Conservation (phyloP, 2,797 vertebrate species). For the Manis pentadactyla region DNA sequence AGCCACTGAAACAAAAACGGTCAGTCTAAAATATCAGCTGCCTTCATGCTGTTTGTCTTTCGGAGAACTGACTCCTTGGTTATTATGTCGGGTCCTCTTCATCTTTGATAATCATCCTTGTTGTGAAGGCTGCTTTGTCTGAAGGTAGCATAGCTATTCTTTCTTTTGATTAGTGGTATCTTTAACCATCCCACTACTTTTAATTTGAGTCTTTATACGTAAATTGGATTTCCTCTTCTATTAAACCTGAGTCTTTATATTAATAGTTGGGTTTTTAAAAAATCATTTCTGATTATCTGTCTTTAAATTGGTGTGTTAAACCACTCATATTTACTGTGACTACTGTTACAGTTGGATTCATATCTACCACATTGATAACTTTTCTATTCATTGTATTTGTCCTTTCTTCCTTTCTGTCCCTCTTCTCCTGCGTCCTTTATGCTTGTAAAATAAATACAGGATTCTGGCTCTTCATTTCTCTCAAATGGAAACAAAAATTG, state of each 20-base stretch:
- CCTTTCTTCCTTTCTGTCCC: fast-evolving
- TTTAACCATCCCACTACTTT: not conserved
- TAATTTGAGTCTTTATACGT: not conserved
- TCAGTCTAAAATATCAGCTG: not conserved
- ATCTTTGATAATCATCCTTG: not conserved
- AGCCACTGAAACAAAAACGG: not conserved
- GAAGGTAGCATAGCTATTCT: not conserved
- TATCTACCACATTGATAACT: not conserved
- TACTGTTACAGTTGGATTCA: not conserved
- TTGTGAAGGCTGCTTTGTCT: not conserved
- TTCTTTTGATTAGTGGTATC: not conserved
- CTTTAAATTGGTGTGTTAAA: not conserved
- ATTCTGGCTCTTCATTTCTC: not conserved
- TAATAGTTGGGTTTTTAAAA: not conserved
- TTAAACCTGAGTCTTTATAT: too few species aligned
- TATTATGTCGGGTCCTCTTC: not conserved
- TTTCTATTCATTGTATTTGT: not conserved
- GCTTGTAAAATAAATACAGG: not conserved
- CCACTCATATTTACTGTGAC: not conserved
- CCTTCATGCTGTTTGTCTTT: not conserved
- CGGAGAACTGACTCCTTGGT: not conserved
- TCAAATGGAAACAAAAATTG: not conserved
- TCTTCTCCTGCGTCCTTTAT: not conserved
- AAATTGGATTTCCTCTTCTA: not conserved
- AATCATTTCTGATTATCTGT: not conserved